Evolutionary conservation across 2,888 invertebrate genomes (phyloP), one percentile per base, ranked within the genome.

Genomic region (Camptogramma bilineatum): DNA sequence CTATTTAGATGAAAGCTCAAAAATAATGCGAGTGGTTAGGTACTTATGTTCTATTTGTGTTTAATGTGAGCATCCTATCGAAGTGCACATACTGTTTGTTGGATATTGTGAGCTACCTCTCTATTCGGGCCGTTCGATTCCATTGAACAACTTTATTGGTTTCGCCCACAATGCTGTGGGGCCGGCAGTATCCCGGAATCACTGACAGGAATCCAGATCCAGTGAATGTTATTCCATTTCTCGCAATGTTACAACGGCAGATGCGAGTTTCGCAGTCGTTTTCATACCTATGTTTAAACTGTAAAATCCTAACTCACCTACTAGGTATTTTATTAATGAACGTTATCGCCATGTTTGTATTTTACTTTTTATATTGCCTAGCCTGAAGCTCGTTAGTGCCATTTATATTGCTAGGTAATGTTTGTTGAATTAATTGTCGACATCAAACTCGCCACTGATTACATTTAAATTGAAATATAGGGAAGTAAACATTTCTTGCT

Each of bases 101-200:
- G 9, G 44, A 7, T 62, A 59, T 46, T 52, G 60, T 56, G 66
- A 51, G 56, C 64, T 65, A 66, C 71, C 69, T 69, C 69, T 72
- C 71, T 66, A 69, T 71, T 66, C 68, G 64, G 47, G 64, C 44
- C 68, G 71, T 66, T 71, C 68, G 64, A 62, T 71, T 65, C 68
- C 68, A 70, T 68, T 73, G 66, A 66, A 73, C 72, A 65, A 71
- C 71, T 73, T 69, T 71, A 73, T 73, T 69, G 73, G 66, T 69
- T 70, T 66, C 69, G 61, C 62, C 64, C 62, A 55, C 54, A 64
- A 61, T 66, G 68, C 62, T 39, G 56, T 64, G 53, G 53, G 62
- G 57, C 52, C 56, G 50, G 24, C 54, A 57, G 62, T 52, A 60
- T 66, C 42, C 57, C 56, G 58, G 66, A 71, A 67, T 67, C 66